A percentile compares a stretch with the other conserved stretches of the same genome.
These are phyloP conservation scores for Mystacides longicornis DNA, from an alignment of 2,888 invertebrate species.

Conservation along the genomic window DNA sequence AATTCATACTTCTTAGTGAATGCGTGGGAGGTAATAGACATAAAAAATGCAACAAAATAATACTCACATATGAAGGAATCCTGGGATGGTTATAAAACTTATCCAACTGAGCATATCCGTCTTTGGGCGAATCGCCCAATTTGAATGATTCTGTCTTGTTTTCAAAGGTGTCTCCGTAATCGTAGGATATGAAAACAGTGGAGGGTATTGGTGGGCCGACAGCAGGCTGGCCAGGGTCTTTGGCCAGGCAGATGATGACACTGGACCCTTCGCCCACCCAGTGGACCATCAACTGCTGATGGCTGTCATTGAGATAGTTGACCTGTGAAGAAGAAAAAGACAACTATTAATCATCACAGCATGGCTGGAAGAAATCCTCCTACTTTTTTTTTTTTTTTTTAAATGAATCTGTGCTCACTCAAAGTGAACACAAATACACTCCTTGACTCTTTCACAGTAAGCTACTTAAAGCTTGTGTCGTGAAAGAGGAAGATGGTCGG, in stretches of 20 bases:
- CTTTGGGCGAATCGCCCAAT: conserved; percentile 45
- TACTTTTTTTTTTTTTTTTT: too few species aligned
- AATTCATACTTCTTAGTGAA: too few species aligned
- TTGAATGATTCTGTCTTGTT: conserved; percentile 65
- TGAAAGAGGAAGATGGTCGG: too few species aligned
- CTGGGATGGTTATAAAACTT: conserved; percentile 81
- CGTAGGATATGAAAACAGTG: conserved; percentile 76
- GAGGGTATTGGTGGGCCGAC: conserved; percentile 59
- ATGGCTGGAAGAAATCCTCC: too few species aligned
- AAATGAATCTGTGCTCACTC: too few species aligned
- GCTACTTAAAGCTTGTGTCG: too few species aligned
- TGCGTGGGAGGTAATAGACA: too few species aligned
- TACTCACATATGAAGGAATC: conserved; percentile 70
- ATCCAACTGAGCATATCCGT: conserved; percentile 63
- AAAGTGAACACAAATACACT: too few species aligned
- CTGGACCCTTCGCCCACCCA: conserved; percentile 87
- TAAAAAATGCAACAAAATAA: not conserved
- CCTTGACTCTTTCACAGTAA: too few species aligned
- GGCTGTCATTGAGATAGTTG: conserved; percentile 72
- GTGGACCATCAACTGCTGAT: conserved; percentile 84
- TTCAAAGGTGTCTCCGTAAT: conserved; percentile 75
- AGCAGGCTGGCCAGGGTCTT: conserved; percentile 56
- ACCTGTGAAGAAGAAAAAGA: conserved; percentile 45
- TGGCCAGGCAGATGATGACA: conserved; percentile 79
- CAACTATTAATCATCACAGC: too few species aligned